Percentiles rank a stretch among this genome's conserved stretches.
These are phyloP conservation scores for Dorcus hopei DNA, from an alignment of 2,888 invertebrate genomes.

Conservation along the genomic window DNA sequence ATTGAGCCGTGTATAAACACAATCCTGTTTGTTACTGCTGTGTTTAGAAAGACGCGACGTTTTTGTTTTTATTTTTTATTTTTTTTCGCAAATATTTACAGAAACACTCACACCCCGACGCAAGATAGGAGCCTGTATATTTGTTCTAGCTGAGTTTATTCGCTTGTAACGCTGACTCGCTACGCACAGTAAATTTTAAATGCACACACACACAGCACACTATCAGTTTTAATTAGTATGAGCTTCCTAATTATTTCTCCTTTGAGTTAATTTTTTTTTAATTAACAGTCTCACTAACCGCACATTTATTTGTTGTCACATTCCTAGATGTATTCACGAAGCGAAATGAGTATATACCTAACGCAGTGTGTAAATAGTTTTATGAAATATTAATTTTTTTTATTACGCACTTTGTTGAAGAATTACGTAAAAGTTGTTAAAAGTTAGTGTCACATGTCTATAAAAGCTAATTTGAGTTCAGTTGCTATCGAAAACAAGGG, in stretches of 20 bases:
- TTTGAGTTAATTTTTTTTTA: neutral
- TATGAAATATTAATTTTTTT: no score
- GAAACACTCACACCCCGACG: neutral
- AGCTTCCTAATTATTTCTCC: neutral
- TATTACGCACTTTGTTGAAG: no score
- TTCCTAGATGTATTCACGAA: neutral
- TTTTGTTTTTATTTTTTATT: neutral
- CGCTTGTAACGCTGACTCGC: neutral
- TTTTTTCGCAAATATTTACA: neutral
- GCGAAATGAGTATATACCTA: no score
- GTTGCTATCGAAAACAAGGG: no score
- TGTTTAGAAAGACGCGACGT: neutral
- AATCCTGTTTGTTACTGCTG: no score
- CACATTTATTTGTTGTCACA: constrained; percentile 4
- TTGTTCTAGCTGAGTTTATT: neutral
- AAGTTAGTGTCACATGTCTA: no score
- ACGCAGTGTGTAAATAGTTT: no score
- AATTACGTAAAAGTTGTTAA: no score
- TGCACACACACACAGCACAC: neutral
- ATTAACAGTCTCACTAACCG: neutral
- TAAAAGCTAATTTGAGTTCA: no score
- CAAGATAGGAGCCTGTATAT: neutral
- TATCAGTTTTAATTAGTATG: neutral
- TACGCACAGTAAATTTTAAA: neutral
- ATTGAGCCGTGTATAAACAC: no score